Evolutionary conservation across 2,113 vertebrate genomes (phyloP).

Genomic region (Chloroceryle aenea): DNA sequence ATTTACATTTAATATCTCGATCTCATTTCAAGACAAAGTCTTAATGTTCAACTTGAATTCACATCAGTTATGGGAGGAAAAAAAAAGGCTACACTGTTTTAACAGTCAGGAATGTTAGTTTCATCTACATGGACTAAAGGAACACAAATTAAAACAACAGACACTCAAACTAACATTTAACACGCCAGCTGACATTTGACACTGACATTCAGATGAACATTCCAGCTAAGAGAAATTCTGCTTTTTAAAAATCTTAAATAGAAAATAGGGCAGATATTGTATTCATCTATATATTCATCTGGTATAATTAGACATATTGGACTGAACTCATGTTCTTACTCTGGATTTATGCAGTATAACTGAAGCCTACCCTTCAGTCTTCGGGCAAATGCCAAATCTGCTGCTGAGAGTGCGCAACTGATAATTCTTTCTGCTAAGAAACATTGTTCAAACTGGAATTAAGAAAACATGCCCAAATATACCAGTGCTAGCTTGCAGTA

Average conservation of each 20-base stretch:
- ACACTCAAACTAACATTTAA: background rate
- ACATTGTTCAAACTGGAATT: background rate
- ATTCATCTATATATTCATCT: background rate
- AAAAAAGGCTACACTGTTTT: background rate
- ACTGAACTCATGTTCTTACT: background rate
- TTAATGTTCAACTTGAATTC: slow-evolving; percentile 60
- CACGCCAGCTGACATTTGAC: background rate
- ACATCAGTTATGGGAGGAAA: slow-evolving; percentile 35
- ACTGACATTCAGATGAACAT: background rate
- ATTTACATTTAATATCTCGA: slow-evolving; percentile 43
- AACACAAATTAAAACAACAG: slow-evolving; percentile 42
- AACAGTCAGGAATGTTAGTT: slow-evolving; percentile 53
- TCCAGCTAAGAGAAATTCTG: slow-evolving; percentile 1
- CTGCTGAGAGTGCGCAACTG: background rate
- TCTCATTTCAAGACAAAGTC: slow-evolving; percentile 62
- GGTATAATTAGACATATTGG: background rate
- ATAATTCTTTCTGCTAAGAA: background rate
- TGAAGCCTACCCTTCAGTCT: background rate
- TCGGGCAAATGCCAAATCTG: background rate
- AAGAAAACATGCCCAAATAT: background rate
- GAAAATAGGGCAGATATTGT: background rate
- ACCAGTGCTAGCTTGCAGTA: background rate
- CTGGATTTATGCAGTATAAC: background rate
- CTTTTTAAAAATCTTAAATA: background rate
- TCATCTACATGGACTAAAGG: background rate